Percentiles rank a stretch among this genome's conserved stretches.
phyloP scores from a whole-genome alignment of 1,140 invertebrate species.

The Sycobia sp. region DNA sequence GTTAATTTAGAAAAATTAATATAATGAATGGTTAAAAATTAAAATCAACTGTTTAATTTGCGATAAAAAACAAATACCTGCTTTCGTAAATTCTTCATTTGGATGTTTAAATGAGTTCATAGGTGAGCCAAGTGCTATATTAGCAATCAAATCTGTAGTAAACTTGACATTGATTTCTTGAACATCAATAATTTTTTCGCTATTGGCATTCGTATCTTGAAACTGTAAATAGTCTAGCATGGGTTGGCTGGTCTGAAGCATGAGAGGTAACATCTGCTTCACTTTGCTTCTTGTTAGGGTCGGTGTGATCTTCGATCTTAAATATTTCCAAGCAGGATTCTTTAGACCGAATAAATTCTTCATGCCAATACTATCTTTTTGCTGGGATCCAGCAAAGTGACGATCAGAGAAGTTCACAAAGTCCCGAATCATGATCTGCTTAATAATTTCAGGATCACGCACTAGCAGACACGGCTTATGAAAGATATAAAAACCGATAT shows the following conservation, averaged over 20 bases:
- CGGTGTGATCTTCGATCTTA: slow-evolving; percentile 60
- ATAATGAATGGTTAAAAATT: no score
- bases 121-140: no score
- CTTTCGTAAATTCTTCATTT: no score
- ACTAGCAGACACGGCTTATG: slow-evolving; percentile 46
- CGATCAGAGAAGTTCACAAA: slow-evolving; percentile 61
- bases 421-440: slow-evolving; percentile 58
- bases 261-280: slow-evolving; percentile 58
- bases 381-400: slow-evolving; percentile 37
- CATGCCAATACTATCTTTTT: slow-evolving; percentile 41
- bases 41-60: no score
- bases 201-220: slow-evolving; percentile 1
- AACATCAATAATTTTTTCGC: background rate
- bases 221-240: slow-evolving; percentile 40
- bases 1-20: no score
- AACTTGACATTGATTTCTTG: background rate
- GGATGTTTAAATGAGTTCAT: no score
- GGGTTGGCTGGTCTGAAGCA: slow-evolving; percentile 45
- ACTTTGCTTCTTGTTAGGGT: slow-evolving; percentile 61
- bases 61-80: no score
- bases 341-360: slow-evolving; percentile 43
- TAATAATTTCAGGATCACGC: slow-evolving; percentile 40
- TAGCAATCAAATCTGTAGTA: slow-evolving; percentile 47
- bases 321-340: slow-evolving; percentile 50
- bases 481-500: slow-evolving; percentile 47